These are phyloP conservation scores for Meriones psammophilus DNA, from an alignment of 2,797 vertebrate species.

Conservation along the genomic window DNA sequence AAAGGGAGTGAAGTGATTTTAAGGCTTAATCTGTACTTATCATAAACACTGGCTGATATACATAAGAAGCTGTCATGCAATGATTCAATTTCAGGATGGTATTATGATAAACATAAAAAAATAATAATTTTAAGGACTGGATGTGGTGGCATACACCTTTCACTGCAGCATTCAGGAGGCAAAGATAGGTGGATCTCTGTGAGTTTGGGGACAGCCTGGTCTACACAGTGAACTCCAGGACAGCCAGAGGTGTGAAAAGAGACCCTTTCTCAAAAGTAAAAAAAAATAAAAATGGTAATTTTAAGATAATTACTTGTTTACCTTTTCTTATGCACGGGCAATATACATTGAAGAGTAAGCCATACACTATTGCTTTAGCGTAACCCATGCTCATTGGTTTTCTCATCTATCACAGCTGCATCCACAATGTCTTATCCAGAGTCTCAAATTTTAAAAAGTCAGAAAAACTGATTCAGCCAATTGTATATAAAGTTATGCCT, in stretches of 20 bases:
- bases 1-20: not conserved
- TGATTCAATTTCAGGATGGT: not conserved
- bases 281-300: not conserved
- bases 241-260: not conserved
- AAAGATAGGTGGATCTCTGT: not conserved
- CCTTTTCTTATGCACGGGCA: not conserved
- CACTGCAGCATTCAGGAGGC: not conserved
- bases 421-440: not conserved
- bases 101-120: not conserved
- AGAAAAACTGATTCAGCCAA: not conserved
- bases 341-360: not conserved
- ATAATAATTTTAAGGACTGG: not conserved
- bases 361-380: not conserved
- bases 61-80: not conserved
- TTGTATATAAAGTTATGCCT: not conserved
- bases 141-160: not conserved
- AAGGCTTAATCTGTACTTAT: not conserved
- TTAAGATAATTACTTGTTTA: slow-evolving; percentile 16
- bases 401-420: not conserved
- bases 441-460: not conserved
- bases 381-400: not conserved
- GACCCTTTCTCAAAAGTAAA: not conserved
- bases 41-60: not conserved
- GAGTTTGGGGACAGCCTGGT: not conserved
- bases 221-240: not conserved